phyloP scores from a whole-genome alignment of 1,140 invertebrate species.

The Pachyrhynchus sulphureomaculatus region DNA sequence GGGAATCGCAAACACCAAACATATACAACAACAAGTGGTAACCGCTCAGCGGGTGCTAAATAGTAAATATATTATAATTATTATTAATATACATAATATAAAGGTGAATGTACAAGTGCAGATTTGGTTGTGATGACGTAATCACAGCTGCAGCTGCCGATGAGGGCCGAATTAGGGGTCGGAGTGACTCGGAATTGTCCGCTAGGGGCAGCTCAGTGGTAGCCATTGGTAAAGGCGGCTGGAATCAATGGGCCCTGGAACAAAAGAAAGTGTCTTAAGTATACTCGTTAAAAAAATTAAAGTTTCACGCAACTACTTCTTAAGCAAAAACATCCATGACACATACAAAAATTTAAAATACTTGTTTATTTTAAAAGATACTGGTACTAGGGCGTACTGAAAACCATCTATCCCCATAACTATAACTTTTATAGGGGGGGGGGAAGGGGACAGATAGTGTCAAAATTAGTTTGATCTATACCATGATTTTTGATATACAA shows the following conservation, averaged over 20 bases:
- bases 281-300: not conserved
- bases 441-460: too few relatives aligned
- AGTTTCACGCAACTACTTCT: too few relatives aligned
- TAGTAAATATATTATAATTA: constrained; percentile 42
- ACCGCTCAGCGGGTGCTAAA: constrained; percentile 50
- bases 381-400: too few relatives aligned
- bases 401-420: too few relatives aligned
- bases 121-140: constrained; percentile 48
- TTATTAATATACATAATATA: constrained; percentile 48
- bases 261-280: constrained; percentile 36
- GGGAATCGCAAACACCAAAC: constrained; percentile 51
- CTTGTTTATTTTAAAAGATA: too few relatives aligned
- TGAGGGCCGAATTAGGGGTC: constrained; percentile 36
- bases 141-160: constrained; percentile 50
- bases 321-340: too few relatives aligned
- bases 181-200: constrained; percentile 41
- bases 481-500: too few relatives aligned
- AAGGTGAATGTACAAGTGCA: constrained; percentile 54
- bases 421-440: too few relatives aligned
- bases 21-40: constrained; percentile 53
- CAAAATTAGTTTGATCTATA: too few relatives aligned
- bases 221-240: constrained; percentile 91
- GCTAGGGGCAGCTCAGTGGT: constrained; percentile 70
- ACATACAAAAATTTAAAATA: too few relatives aligned
- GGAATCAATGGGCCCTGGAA: constrained; percentile 87